phyloP scores from a whole-genome alignment of 1,140 invertebrate genomes.

The Nixonia krombeini region DNA sequence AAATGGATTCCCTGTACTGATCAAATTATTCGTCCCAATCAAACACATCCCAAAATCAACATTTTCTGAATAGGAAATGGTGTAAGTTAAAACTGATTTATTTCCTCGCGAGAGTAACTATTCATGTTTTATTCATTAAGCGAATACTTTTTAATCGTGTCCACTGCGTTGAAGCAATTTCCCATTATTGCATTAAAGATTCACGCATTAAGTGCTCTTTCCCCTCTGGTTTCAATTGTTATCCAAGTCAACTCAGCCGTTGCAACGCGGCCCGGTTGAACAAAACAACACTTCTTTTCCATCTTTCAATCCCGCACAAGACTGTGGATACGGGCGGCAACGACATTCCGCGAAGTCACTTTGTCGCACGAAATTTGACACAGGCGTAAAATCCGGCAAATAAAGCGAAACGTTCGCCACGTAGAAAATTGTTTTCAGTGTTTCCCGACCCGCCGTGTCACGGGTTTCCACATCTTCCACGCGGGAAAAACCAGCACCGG shows the following conservation, averaged over 20 bases:
- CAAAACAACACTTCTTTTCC: constrained; percentile 1
- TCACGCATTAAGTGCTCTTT: constrained; percentile 1
- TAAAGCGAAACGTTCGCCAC: too few relatives aligned
- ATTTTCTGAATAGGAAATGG: too few relatives aligned
- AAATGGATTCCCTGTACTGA: too few relatives aligned
- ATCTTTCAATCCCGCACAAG: not conserved
- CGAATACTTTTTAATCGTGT: not conserved
- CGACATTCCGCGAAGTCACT: not conserved
- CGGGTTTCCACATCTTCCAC: not conserved
- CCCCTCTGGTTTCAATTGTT: not conserved
- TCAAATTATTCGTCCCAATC: too few relatives aligned
- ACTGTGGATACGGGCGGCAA: not conserved
- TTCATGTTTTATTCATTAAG: too few relatives aligned
- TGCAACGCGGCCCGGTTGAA: not conserved
- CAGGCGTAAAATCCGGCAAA: too few relatives aligned
- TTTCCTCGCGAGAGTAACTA: too few relatives aligned
- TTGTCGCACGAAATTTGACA: not conserved
- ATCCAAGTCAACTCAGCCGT: constrained; percentile 1
- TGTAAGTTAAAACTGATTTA: too few relatives aligned
- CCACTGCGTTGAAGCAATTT: not conserved
- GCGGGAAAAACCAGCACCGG: not conserved
- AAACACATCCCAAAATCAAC: too few relatives aligned
- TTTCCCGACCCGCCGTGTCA: too few relatives aligned
- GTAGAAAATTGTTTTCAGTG: too few relatives aligned
- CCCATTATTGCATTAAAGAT: not conserved